Percentiles rank a stretch among this genome's conserved stretches.
Conservation (phyloP, 1,140 invertebrate species). For the Euwallacea similis region DNA sequence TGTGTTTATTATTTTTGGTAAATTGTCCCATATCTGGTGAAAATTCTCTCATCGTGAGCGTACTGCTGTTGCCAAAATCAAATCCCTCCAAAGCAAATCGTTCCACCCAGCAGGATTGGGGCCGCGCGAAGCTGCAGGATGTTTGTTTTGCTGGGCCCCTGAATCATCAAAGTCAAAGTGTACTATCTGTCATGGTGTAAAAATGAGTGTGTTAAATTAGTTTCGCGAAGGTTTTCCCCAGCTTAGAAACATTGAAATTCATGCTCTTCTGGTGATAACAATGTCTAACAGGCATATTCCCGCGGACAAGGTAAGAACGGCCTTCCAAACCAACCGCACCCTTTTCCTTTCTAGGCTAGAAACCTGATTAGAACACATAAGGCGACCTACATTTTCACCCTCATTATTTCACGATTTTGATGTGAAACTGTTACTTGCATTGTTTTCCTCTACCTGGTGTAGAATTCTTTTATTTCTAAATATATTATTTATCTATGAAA, state of each 20-base stretch:
- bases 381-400: constrained; percentile 42
- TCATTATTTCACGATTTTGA: constrained; percentile 1
- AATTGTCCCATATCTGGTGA: background rate
- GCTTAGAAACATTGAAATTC: constrained; percentile 25
- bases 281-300: constrained; percentile 42
- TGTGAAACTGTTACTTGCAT: background rate
- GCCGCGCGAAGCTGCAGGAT: constrained; percentile 14
- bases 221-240: constrained; percentile 18
- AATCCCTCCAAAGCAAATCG: constrained; percentile 6
- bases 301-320: constrained; percentile 40
- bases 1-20: constrained; percentile 21
- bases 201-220: constrained; percentile 37
- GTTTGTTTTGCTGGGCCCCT: constrained; percentile 36
- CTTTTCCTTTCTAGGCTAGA: constrained; percentile 37
- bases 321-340: constrained; percentile 37
- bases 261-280: constrained; percentile 36
- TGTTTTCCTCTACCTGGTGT: background rate
- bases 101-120: background rate
- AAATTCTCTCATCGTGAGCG: background rate
- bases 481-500: background rate
- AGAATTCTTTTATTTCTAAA: background rate
- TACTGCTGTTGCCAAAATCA: background rate
- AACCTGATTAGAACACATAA: constrained; percentile 38
- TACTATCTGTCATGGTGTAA: constrained; percentile 32
- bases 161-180: constrained; percentile 31